Percentiles rank a stretch among this genome's conserved stretches.
phyloP scores from a whole-genome alignment of 2,797 vertebrate species.

The Acridotheres tristis region DNA sequence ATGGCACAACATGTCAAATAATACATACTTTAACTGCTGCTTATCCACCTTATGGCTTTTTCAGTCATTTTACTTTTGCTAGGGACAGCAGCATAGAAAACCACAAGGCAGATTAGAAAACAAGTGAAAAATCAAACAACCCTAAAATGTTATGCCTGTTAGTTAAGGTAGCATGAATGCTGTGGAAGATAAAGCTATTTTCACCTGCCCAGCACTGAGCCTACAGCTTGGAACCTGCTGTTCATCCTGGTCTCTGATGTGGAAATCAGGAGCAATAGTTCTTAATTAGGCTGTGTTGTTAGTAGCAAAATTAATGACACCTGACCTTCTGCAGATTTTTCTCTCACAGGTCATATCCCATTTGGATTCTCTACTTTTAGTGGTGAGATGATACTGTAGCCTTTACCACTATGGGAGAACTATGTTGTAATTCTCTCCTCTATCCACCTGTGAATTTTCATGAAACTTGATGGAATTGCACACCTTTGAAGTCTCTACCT shows the following conservation, averaged over 20 bases:
- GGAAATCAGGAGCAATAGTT: neutral
- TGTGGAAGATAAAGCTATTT: neutral
- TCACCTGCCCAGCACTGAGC: neutral
- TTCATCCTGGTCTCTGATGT: neutral
- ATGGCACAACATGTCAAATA: neutral
- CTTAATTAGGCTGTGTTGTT: neutral
- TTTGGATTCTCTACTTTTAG: neutral
- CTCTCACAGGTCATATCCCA: neutral
- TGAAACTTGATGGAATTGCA: neutral
- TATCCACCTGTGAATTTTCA: neutral
- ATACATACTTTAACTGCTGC: neutral
- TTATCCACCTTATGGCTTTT: neutral
- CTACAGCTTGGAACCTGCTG: neutral
- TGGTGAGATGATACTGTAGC: neutral
- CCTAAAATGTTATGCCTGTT: neutral
- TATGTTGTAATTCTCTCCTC: neutral
- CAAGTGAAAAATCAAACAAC: neutral
- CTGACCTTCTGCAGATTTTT: neutral
- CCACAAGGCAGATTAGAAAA: neutral
- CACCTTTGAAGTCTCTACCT: neutral
- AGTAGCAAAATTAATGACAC: neutral
- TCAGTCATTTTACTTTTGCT: neutral
- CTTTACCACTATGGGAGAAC: neutral
- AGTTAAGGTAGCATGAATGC: neutral
- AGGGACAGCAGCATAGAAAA: neutral